Base-by-base conservation (phyloP, 2,888 invertebrate species). In the Coleophora flavipennella region DNA sequence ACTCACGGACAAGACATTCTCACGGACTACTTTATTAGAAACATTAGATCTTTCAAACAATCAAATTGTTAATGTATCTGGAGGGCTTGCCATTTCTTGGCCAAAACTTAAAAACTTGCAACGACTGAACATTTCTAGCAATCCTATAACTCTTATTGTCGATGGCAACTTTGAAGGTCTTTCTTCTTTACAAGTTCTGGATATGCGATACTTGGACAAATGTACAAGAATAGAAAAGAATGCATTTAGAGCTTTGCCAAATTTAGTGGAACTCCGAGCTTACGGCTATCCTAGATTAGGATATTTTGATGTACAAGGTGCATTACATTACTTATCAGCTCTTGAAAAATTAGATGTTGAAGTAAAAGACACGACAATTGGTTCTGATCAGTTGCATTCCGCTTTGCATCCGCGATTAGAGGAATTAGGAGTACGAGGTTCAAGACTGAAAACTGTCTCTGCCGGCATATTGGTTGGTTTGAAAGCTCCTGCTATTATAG, bases 391-490 rank as follows among this genome's bases (percentile, higher is more conserved):
- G 59, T 75, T 95, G 31, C 92, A 92, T 53, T 88, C 93, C 0
- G 87, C 90, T 31, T 87, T 92, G 50, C 93, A 95, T 73, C 93
- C 95, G 1, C 86, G 94, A 6, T 80, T 96, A 1, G 88, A 88
- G 52, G 89, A 90, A 51, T 75, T 96, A 39, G 92, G 92, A 12
- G 76, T 96, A 11, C 86, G 91, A 44, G 95, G 96, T 0, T 86
- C 88, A 10, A 85, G 93, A 37, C 73, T 96, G 7, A 89, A 89
- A 55, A 91, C 90, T 7, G 88, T 96, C 2, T 92, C 94, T 0
- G 93, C 95, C 0, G 94, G 94, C 40, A 91, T 94, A 0, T 71
- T 96, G 38, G 94, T 94, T 0, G 95, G 95, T 6, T 81, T 95
- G 1, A 92, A 93, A 61, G 90, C 91, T 13, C 88, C 89, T 10